These are phyloP conservation scores for Oceanodroma tethys DNA, from an alignment of 2,113 vertebrate genomes.

Conservation along the genomic window DNA sequence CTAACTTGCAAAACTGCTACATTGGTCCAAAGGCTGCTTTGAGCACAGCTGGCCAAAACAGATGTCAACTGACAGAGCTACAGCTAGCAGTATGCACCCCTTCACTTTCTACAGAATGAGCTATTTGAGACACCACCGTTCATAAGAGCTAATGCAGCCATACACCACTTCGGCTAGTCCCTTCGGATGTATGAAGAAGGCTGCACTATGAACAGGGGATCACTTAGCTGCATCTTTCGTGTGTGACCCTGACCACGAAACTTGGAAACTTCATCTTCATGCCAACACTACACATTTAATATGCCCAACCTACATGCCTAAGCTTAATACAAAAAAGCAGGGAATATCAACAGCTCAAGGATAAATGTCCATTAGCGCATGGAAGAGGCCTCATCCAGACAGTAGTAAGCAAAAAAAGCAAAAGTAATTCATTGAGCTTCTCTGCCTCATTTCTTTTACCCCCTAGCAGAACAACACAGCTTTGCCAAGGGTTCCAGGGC, in stretches of 20 bases:
- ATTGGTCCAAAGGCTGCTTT: not conserved
- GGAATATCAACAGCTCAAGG: not conserved
- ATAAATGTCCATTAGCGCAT: not conserved
- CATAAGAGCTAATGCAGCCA: not conserved
- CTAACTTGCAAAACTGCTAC: not conserved
- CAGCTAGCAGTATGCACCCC: not conserved
- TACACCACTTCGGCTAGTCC: not conserved
- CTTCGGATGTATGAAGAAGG: accelerated
- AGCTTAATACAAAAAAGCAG: not conserved
- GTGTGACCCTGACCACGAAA: not conserved
- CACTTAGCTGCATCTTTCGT: not conserved
- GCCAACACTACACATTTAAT: not conserved
- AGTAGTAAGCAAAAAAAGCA: not conserved
- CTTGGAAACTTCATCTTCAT: not conserved
- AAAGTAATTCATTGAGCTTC: not conserved
- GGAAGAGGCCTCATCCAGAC: not conserved
- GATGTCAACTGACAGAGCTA: not conserved
- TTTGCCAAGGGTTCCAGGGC: not conserved
- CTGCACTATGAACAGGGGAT: not conserved
- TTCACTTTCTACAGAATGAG: not conserved
- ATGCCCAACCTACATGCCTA: not conserved
- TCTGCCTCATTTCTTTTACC: not conserved
- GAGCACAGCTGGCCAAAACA: not conserved
- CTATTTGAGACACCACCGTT: not conserved
- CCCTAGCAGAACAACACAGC: not conserved